Base-by-base conservation (phyloP, 2,888 invertebrate species). In the Eupeodes luniger region DNA sequence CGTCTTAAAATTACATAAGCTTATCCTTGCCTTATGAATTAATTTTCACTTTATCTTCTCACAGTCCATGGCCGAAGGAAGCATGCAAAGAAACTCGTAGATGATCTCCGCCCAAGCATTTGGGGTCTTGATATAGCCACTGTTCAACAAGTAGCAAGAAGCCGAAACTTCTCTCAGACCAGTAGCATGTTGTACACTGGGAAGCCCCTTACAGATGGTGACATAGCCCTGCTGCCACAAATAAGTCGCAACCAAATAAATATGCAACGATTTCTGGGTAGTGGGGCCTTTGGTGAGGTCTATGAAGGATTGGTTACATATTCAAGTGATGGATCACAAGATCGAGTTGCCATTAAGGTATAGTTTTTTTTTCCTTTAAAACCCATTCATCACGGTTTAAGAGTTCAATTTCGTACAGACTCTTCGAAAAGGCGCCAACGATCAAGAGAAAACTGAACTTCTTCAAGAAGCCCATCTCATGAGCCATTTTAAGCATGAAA, bases 281-380 rank as follows among this genome's bases (percentile, higher is more conserved):
- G 98, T 82, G 99, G 99, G 0, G 99, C 99, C 0, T 99, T 99
- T 92, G 99, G 99, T 0, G 98, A 99, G 94, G 99, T 99, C 1
- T 98, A 97, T 92, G 98, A 98, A 94, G 99, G 99, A 0, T 95
- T 96, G 85, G 97, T 98, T 0, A 95, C 95, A 90, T 95, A 96
- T 90, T 94, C 96, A 61, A 95, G 95, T 74, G 95, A 95, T 7
- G 94, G 94, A 51, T 94, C 94, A 34, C 96, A 96, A 81, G 96
- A 96, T 19, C 96, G 96, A 91, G 98, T 99, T n/a, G 99, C 99
- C 12, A 97, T 99, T 51, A 99, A 99, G 95, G 97, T 97, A 92
- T 57, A 19, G 1, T 19, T 3, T 27, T 19, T 19, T 55, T 57
- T 19, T 5, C 7, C 10, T 4, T 0, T 6, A 57, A 57, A 7